Conservation (phyloP, 2,888 invertebrate genomes). For the Oscheius onirici region DNA sequence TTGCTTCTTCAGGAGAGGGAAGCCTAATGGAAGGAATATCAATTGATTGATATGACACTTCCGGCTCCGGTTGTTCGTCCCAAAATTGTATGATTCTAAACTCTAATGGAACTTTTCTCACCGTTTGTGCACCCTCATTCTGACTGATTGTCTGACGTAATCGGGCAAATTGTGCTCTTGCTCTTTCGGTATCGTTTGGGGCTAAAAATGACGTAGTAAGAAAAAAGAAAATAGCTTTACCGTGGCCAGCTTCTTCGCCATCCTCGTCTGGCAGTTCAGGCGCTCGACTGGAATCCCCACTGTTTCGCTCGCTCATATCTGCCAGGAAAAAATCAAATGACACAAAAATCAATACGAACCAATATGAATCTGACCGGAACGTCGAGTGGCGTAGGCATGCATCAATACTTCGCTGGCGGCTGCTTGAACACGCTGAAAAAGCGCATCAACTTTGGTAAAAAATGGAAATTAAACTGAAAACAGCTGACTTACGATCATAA, state of each 20-base stretch:
- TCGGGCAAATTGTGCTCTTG: slow-evolving; percentile 28
- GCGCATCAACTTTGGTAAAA: too few relatives aligned
- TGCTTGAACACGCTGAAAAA: slow-evolving; percentile 24
- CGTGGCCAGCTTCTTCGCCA: not conserved
- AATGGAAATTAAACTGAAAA: too few relatives aligned
- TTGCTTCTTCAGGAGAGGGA: slow-evolving; percentile 1
- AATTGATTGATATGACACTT: slow-evolving; percentile 20
- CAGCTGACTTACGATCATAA: slow-evolving; percentile 14
- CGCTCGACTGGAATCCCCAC: slow-evolving; percentile 12
- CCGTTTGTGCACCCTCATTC: slow-evolving; percentile 36
- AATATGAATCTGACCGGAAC: slow-evolving; percentile 7
- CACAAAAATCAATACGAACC: not conserved
- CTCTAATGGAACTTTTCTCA: not conserved
- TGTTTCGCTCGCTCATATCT: slow-evolving; percentile 18
- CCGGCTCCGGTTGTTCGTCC: not conserved
- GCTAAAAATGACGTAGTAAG: not conserved
- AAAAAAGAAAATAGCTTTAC: too few relatives aligned
- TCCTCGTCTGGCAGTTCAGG: slow-evolving; percentile 2
- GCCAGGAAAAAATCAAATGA: too few relatives aligned
- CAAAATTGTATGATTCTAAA: not conserved
- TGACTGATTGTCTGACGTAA: slow-evolving; percentile 34
- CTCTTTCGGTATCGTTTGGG: slow-evolving; percentile 11
- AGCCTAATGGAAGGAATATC: slow-evolving; percentile 24
- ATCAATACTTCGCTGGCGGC: slow-evolving; percentile 24
- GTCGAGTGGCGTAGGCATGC: slow-evolving; percentile 26